Evolutionary conservation across 2,113 vertebrate species (phyloP).

Genomic region (Vireo altiloquus): DNA sequence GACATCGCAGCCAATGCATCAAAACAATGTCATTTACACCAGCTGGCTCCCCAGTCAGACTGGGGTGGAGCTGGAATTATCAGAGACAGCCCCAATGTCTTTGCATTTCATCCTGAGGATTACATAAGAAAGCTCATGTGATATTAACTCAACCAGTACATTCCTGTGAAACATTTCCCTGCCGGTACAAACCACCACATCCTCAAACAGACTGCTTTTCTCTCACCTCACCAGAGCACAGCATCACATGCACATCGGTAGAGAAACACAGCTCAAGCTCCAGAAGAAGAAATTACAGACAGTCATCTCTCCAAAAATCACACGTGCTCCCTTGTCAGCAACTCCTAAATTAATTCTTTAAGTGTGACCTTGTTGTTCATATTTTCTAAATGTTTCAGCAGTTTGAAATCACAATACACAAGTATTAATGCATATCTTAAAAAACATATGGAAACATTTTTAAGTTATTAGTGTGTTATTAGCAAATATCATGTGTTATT

Average conservation of each 20-base stretch:
- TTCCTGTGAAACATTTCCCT: neutral
- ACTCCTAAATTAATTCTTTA: neutral
- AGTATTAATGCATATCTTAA: neutral
- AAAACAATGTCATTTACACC: neutral
- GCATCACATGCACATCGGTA: neutral
- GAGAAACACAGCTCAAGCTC: neutral
- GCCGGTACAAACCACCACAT: neutral
- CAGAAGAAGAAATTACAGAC: neutral
- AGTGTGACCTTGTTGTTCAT: neutral
- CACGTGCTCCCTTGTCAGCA: neutral
- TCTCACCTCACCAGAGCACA: neutral
- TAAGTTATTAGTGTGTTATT: neutral
- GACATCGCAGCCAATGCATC: neutral
- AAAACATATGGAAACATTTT: neutral
- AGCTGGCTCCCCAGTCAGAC: neutral
- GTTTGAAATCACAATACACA: neutral
- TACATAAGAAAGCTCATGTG: neutral
- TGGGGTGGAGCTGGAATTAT: neutral
- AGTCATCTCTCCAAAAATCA: neutral
- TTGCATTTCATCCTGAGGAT: neutral
- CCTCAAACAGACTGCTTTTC: neutral
- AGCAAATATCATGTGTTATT: neutral
- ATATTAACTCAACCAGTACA: neutral
- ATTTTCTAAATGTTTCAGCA: neutral
- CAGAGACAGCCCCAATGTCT: fast-evolving